Evolutionary conservation across 1,140 invertebrate genomes (phyloP), one percentile per base, ranked within the genome.

Genomic region (Drosophila bocqueti): DNA sequence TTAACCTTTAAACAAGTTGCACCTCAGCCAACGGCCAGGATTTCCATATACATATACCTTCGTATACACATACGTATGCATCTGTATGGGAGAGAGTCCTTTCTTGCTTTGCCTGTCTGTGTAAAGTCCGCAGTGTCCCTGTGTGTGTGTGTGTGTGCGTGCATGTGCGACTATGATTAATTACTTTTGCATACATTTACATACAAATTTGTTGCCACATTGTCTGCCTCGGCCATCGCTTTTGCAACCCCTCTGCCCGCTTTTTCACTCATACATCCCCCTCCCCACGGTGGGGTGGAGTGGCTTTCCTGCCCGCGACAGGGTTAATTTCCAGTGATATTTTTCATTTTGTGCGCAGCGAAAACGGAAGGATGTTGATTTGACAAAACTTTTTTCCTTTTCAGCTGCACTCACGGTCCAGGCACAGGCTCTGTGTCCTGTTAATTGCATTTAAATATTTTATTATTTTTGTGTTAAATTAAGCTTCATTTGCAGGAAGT

Each of bases 101-200:
- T 83, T 54, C 69, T 76, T 42, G 61, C 45, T 50, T 43, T 73
- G 59, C 63, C 24, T 83, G 63, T 80, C 66, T 83, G 66, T 76
- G 69, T 68, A 76, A 79, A 73, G 75, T 86, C 83, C 83, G 83
- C 83, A 86, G 50, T 77, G 59, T 49, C 50, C 66, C 68, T 66
- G 61, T 64, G 67, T 66, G 73, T 63, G 73, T 66, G 67, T 66
- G 73, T 63, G 83, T 29, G 16, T 31, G 49, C 49, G 49, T 87
- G 83, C 83, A 87, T 91, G 89, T 91, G 89, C 83, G 89, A 91
- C 89, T 91, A 91, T 91, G 89, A 91, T 91, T 91, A 91, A 91
- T 91, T 91, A 89, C 89, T 91, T 91, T 89, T 89, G 89, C 89
- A 91, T 91, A 91, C 84, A 91, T 91, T 91, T 91, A 89, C 89